These are phyloP conservation scores for Saiga tatarica DNA, from an alignment of 2,113 vertebrate species.

Conservation along the genomic window DNA sequence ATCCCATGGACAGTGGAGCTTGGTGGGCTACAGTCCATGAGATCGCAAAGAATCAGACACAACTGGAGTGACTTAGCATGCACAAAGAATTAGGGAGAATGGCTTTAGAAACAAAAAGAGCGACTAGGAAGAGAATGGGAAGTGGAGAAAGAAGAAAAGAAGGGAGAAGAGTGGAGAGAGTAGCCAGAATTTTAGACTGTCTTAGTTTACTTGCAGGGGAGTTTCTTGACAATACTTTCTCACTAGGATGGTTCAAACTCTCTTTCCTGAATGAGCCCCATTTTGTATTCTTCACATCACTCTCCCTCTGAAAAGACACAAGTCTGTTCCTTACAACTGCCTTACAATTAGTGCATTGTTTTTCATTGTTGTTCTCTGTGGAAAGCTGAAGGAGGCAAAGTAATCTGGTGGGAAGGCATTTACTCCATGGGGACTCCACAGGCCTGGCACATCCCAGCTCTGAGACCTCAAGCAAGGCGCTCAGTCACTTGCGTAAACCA, in stretches of 20 bases:
- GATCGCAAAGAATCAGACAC: not conserved
- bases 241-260: not conserved
- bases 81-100: not conserved
- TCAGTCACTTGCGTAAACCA: not conserved
- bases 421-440: not conserved
- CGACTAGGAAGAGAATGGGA: not conserved
- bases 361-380: not conserved
- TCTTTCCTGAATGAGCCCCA: conserved; percentile 49
- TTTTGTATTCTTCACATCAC: conserved; percentile 57
- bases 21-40: not conserved
- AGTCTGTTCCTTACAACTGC: conserved; percentile 34
- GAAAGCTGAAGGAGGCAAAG: not conserved
- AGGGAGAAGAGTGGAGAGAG: not conserved
- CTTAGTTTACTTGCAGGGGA: not conserved
- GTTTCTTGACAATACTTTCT: conserved; percentile 23
- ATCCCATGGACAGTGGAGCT: not conserved
- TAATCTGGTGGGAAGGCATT: not conserved
- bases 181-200: not conserved
- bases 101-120: not conserved
- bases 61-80: not conserved
- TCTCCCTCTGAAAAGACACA: conserved; percentile 47
- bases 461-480: not conserved
- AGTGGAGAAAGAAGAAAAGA: not conserved
- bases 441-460: not conserved
- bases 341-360: conserved; percentile 55